Evolutionary conservation across 2,888 invertebrate species (phyloP).

Genomic region (Horisme vitalbata): DNA sequence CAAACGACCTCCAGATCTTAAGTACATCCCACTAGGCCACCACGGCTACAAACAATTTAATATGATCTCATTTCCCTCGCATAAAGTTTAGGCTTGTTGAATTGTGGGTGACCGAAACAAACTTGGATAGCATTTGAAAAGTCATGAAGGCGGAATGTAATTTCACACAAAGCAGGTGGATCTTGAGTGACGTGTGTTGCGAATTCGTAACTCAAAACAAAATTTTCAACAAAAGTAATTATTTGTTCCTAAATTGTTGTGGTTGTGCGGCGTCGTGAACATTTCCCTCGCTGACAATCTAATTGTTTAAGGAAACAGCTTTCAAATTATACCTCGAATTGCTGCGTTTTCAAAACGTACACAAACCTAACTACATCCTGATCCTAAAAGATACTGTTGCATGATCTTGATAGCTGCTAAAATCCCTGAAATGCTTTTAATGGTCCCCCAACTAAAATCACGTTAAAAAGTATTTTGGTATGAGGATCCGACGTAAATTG

Average conservation of each 20-base stretch:
- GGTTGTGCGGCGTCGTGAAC: constrained; percentile 39
- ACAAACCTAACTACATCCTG: constrained; percentile 38
- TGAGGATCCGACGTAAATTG: constrained; percentile 40
- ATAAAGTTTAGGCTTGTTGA: constrained; percentile 5
- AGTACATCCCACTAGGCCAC: too few species aligned
- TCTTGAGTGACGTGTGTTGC: constrained; percentile 45
- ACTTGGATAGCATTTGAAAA: constrained; percentile 25
- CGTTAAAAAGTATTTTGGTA: background rate
- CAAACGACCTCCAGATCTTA: too few species aligned
- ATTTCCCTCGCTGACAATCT: constrained; percentile 54
- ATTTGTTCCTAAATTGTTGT: constrained; percentile 58
- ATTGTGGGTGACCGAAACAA: constrained; percentile 21
- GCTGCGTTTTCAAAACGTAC: constrained; percentile 45
- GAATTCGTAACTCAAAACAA: constrained; percentile 44
- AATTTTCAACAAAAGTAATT: constrained; percentile 60
- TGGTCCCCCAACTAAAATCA: background rate
- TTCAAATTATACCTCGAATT: constrained; percentile 56
- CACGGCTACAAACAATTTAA: constrained; percentile 1
- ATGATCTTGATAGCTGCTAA: background rate
- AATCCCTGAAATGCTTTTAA: too few species aligned
- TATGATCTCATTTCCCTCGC: background rate
- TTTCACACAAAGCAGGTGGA: constrained; percentile 38
- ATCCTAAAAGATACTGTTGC: background rate
- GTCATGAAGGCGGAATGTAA: constrained; percentile 35
- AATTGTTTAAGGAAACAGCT: constrained; percentile 62